Evolutionary conservation across 2,888 invertebrate species (phyloP).

Genomic region (Geotrupes spiniger): DNA sequence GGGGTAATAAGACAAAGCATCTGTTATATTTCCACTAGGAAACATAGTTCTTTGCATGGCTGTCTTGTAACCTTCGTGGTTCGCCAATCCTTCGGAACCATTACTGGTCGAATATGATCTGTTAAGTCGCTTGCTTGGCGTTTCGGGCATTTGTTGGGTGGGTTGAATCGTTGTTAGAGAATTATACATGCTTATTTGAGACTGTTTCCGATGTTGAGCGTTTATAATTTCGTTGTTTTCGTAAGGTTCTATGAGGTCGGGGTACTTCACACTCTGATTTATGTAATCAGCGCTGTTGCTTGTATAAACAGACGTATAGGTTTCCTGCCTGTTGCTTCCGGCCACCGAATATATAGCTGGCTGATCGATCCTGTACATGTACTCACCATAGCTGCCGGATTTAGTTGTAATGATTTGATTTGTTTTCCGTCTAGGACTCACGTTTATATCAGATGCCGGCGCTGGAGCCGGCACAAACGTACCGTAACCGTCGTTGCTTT

Average conservation of each 20-base stretch:
- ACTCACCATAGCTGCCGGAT: slow-evolving; percentile 45
- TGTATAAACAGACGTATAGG: slow-evolving; percentile 73
- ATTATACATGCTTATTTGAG: slow-evolving; percentile 57
- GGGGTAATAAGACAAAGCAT: slow-evolving; percentile 79
- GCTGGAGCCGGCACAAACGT: slow-evolving; percentile 56
- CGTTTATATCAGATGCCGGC: slow-evolving; percentile 52
- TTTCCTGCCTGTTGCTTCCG: slow-evolving; percentile 66
- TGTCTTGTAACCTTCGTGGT: slow-evolving; percentile 64
- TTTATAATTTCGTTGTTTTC: slow-evolving; percentile 51
- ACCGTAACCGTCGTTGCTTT: slow-evolving; percentile 50
- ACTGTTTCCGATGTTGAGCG: slow-evolving; percentile 53
- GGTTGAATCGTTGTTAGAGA: slow-evolving; percentile 54
- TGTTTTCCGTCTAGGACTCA: slow-evolving; percentile 53
- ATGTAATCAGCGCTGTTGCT: slow-evolving; percentile 62
- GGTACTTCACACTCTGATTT: slow-evolving; percentile 63
- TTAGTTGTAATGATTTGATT: slow-evolving; percentile 36
- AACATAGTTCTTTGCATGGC: slow-evolving; percentile 66
- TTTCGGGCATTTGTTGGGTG: slow-evolving; percentile 30
- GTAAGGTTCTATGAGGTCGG: slow-evolving; percentile 65
- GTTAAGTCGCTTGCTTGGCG: slow-evolving; percentile 44
- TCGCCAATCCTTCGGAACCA: slow-evolving; percentile 55
- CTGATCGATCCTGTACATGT: slow-evolving; percentile 54
- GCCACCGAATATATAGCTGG: slow-evolving; percentile 75
- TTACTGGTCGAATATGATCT: slow-evolving; percentile 58
- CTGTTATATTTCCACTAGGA: slow-evolving; percentile 71